Base-by-base conservation (phyloP, 2,113 vertebrate species). In the Scartelaos histophorus region DNA sequence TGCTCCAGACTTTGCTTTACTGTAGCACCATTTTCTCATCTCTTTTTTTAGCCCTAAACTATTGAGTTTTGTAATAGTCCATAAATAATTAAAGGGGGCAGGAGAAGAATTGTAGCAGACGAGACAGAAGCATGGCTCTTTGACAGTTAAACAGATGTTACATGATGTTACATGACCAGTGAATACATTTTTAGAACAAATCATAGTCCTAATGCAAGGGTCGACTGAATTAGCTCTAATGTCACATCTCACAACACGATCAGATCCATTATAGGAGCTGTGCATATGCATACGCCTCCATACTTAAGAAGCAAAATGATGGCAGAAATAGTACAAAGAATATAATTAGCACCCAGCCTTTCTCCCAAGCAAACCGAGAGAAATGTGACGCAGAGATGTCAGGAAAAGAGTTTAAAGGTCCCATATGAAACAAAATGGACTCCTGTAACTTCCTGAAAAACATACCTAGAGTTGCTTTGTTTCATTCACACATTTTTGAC, bases 71-170 rank as follows among this genome's bases (percentile, higher is more conserved):
- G 78, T 64, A 67, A 71, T 73, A 73, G 66, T 74, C 80, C 74
- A 87, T 92, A 80, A 91, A 87, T 91, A 87, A 88, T 83, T 80
- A 49, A 90, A 64, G 54, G 82, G 65, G 51, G 19, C 67, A 43
- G 56, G 69, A 46, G 49, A 78, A 64, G 49, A 66, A 58, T 72
- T 29, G 57, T 38, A 38, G 54, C 66, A 10, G 53, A 78, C 67
- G 16, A 38, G 58, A 73, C 25, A 0, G 0, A 11, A 56, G 22
- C 17, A 0, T 29, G 82, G 46, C 81, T 75, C 56, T 67, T 78
- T 57, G 21, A 24, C 11, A 77, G 4, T 53, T 9, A 68, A 7
- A 0, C 53, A 65, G 76, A 83, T 64, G 73, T 83, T 73, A 78
- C 24, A 71, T 72, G 21, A 76, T 56, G 79, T 65, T 83, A 73